Base-by-base conservation (phyloP, 2,888 invertebrate species). In the Chydorus sphaericus region DNA sequence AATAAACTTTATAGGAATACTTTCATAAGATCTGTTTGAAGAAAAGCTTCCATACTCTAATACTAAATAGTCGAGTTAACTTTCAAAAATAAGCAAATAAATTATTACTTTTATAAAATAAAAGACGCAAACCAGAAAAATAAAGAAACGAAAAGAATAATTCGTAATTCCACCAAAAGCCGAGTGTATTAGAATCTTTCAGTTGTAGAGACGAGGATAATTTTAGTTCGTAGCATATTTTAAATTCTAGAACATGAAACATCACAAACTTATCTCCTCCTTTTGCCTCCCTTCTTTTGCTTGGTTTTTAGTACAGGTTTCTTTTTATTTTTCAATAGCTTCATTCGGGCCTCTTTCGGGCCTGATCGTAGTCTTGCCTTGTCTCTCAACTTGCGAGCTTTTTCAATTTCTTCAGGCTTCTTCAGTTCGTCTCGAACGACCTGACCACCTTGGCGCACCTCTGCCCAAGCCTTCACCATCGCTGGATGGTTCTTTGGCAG, bases 341-440 rank as follows among this genome's bases (percentile, higher is more conserved):
- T 36, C n/a, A 37, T 36, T 8, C 53, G 38, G 4, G 29, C 38
- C 26, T 48, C 48, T 20, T 48, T 55, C 16, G 48, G 29, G 5
- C 55, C 56, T 29, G 44, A 56, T n/a, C 58, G 58, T 6, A 56
- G 30, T 50, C 61, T 61, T 62, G 82, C 81, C 59, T 77, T 80
- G 48, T 81, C 57, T 79, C 77, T 60, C 77, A 68, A 57, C 76
- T 71, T 56, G 11, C 87, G 75, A 29, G 80, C 77, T 67, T 88
- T 88, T 31, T 86, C 75, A 62, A 88, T 83, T 68, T 87, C 83
- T 60, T 85, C 85, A 54, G 83, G 81, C 67, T 79, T 74, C 64
- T 79, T 77, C 67, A 86, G 69, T 69, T 86, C 81, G n/a, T 71
- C 52, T 28, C 74, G 49, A 11, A 51, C 36, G 67, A 69, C 48